Evolutionary conservation across 2,888 invertebrate genomes (phyloP).

Genomic region (Oligia latruncula): DNA sequence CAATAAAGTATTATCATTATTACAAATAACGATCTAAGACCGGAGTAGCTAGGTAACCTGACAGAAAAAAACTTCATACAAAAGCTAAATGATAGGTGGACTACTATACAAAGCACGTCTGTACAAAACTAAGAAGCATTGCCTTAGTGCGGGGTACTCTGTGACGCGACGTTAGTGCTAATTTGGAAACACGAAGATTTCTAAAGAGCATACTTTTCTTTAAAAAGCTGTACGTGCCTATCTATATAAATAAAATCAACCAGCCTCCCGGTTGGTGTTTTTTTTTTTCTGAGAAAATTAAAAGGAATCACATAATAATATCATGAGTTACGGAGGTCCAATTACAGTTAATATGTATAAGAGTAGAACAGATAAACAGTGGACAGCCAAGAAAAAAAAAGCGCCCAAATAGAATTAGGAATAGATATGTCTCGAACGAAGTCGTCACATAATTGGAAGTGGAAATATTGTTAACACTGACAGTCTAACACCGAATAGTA

Average conservation of each 20-base stretch:
- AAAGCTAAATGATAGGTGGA: too few relatives aligned
- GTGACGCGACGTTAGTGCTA: too few relatives aligned
- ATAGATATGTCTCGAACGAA: not conserved
- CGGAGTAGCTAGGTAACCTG: not conserved
- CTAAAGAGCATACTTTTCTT: not conserved
- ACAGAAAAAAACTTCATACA: not conserved
- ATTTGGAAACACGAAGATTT: too few relatives aligned
- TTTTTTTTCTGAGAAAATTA: too few relatives aligned
- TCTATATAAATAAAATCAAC: not conserved
- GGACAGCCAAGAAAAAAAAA: not conserved
- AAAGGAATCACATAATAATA: too few relatives aligned
- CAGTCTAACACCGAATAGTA: not conserved
- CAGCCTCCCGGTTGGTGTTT: too few relatives aligned
- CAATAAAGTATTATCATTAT: too few relatives aligned
- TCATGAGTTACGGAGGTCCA: too few relatives aligned
- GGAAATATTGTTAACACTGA: not conserved
- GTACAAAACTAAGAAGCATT: not conserved
- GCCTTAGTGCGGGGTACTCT: too few relatives aligned
- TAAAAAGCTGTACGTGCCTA: not conserved
- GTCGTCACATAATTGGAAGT: not conserved
- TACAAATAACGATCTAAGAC: not conserved
- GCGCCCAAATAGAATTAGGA: too few relatives aligned
- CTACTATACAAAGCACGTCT: too few relatives aligned
- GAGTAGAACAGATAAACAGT: not conserved
- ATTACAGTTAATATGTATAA: not conserved